Conservation (phyloP, 2,113 vertebrate genomes). For the Podarcis muralis region DNA sequence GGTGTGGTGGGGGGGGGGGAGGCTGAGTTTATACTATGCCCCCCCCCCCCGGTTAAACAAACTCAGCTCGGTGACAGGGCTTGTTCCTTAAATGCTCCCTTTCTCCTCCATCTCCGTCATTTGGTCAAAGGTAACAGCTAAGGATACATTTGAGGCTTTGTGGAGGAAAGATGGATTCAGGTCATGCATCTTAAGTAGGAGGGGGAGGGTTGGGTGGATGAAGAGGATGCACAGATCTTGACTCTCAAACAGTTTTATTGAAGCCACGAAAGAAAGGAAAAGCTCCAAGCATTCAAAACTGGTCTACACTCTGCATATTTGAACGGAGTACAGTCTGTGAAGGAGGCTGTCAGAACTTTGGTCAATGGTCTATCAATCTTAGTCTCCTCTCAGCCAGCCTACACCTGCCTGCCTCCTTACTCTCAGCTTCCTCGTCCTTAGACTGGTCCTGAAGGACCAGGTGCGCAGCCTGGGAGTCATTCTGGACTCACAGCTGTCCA, state of each 20-base stretch:
- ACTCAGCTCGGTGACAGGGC: neutral
- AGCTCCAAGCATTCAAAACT: neutral
- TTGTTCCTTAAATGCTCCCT: neutral
- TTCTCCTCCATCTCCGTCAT: neutral
- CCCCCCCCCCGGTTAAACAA: neutral
- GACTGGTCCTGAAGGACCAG: too few species aligned
- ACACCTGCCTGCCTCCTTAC: too few species aligned
- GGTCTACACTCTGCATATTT: neutral
- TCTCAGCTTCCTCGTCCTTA: too few species aligned
- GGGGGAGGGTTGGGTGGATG: neutral
- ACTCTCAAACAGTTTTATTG: neutral
- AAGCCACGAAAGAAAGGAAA: rapidly evolving
- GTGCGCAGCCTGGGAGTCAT: too few species aligned
- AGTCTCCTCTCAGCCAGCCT: too few species aligned
- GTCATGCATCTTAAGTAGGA: too few species aligned
- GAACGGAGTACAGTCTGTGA: too few species aligned
- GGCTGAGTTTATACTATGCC: neutral
- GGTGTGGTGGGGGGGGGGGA: neutral
- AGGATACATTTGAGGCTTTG: neutral
- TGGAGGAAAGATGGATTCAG: neutral
- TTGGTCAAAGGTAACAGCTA: slow-evolving; percentile 1
- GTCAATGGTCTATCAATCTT: too few species aligned
- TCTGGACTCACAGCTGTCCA: too few species aligned
- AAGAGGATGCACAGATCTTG: too few species aligned
- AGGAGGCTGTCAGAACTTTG: too few species aligned